Base-by-base conservation (phyloP, 2,113 vertebrate species). In the Pseudorhombus dupliciocellatus region DNA sequence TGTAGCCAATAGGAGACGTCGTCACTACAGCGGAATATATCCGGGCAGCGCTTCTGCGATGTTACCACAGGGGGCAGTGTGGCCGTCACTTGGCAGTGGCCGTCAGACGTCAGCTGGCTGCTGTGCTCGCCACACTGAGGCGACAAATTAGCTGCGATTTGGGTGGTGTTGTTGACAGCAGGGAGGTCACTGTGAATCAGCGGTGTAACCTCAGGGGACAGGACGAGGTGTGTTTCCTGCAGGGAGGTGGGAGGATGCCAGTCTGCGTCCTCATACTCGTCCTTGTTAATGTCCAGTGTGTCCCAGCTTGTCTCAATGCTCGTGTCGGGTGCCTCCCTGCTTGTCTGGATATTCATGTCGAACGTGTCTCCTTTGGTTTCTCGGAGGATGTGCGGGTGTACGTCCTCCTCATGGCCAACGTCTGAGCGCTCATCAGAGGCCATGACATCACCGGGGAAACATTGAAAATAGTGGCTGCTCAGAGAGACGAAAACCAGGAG, bases 1-100 rank as follows among this genome's bases (percentile, higher is more conserved):
- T 92, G 94, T 10, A 94, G 91, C 95, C 95, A 96, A 25, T 88
- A 84, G 30, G 94, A 94, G 20, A 94, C 89, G 25, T 94, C 94
- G 0, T 95, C 93, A 0, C 91, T 92, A 71, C 95, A 96, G 20
- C 94, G 93, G 48, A 96, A 95, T 90, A 94, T 90, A 25, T 95
- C 95, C 0, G 94, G 95, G 73, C 95, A 95, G 28, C 48, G 81
- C 18, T 80, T 79, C 10, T 87, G 66, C 15, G 87, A 86, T 5
- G 87, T 75, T 0, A 93, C 93, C 15, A 89, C 79, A 3, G 92
- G 91, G 0, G 93, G 94, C 30, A 95, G 54, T 0, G 85, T 94
- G 10, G 94, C 94, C 3, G 30, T 81, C 6, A 95, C 83, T 37
- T 79, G 89, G 24, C 95, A 95, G 53, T 81, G 92, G 0, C 95